These are phyloP conservation scores for Petrocephalus sullivani DNA, from an alignment of 2,797 vertebrate species.

Conservation along the genomic window DNA sequence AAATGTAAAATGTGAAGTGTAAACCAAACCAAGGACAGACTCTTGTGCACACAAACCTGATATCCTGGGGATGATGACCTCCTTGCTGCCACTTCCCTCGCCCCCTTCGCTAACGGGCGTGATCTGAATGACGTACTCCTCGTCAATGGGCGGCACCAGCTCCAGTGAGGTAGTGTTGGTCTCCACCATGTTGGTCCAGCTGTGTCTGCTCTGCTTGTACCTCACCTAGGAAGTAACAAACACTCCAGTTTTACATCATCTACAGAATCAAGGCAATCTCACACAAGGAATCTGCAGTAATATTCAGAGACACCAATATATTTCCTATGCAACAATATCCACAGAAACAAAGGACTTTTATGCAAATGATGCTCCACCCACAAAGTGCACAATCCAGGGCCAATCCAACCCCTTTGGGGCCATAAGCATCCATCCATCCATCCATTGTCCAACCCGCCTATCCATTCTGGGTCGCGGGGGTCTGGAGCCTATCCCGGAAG, in stretches of 20 bases:
- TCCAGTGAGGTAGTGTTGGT: slow-evolving; percentile 93
- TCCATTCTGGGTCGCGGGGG: too few relatives aligned
- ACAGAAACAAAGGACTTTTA: not conserved
- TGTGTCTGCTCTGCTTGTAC: slow-evolving; percentile 84
- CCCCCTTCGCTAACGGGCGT: slow-evolving; percentile 91
- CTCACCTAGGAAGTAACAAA: slow-evolving; percentile 65
- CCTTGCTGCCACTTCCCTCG: slow-evolving; percentile 86
- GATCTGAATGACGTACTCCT: slow-evolving; percentile 92
- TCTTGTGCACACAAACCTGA: slow-evolving; percentile 50
- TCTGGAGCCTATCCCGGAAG: too few relatives aligned
- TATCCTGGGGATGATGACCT: slow-evolving; percentile 88
- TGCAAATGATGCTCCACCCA: not conserved
- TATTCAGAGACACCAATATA: not conserved
- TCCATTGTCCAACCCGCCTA: too few relatives aligned
- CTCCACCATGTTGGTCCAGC: slow-evolving; percentile 80
- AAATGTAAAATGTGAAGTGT: not conserved
- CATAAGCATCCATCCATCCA: too few relatives aligned
- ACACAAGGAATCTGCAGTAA: not conserved
- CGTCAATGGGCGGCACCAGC: slow-evolving; percentile 80
- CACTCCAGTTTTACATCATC: not conserved
- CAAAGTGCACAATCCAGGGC: not conserved
- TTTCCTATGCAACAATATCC: not conserved
- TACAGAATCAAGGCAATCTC: not conserved
- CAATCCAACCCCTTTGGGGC: not conserved
- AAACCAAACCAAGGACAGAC: not conserved